Evolutionary conservation across 2,797 vertebrate species (phyloP).

Genomic region (Malacoctenus gilli): DNA sequence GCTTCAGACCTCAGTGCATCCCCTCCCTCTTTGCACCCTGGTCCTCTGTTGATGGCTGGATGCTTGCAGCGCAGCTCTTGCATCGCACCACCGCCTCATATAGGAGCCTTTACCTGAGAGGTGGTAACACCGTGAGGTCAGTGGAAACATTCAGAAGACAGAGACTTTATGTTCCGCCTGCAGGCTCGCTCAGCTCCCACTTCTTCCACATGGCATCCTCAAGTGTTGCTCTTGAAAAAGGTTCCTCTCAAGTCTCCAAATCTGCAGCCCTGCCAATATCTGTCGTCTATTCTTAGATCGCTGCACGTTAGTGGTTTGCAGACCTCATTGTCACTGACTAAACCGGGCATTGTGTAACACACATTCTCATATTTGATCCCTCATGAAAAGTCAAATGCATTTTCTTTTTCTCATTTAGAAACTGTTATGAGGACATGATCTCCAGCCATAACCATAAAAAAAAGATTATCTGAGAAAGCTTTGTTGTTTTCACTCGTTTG

Average conservation of each 20-base stretch:
- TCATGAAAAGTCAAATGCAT: slow-evolving; percentile 31
- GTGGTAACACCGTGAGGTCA: slow-evolving; percentile 47
- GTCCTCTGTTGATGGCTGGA: slow-evolving; percentile 33
- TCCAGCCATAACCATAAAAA: slow-evolving; percentile 20
- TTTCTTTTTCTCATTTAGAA: slow-evolving; percentile 2
- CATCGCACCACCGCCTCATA: slow-evolving; percentile 20
- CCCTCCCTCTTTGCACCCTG: slow-evolving; percentile 18
- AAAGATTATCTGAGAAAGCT: neutral
- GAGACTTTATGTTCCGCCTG: slow-evolving; percentile 52
- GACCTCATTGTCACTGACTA: slow-evolving; percentile 62
- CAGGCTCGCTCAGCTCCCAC: slow-evolving; percentile 31
- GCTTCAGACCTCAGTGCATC: slow-evolving; percentile 45
- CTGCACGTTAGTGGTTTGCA: slow-evolving; percentile 54
- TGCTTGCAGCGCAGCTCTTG: neutral
- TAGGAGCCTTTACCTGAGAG: slow-evolving; percentile 45
- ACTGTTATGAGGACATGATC: slow-evolving; percentile 14
- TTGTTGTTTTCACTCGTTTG: neutral
- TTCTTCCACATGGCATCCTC: slow-evolving; percentile 62
- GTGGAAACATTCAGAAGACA: slow-evolving; percentile 57
- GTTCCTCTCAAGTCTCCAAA: slow-evolving; percentile 60
- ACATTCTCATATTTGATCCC: slow-evolving; percentile 36
- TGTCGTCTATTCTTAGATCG: slow-evolving; percentile 59
- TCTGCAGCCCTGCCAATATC: slow-evolving; percentile 45
- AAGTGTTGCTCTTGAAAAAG: slow-evolving; percentile 61
- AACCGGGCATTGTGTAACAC: slow-evolving; percentile 50